Conservation (phyloP, 2,888 invertebrate genomes). For the Acronicta alni region DNA sequence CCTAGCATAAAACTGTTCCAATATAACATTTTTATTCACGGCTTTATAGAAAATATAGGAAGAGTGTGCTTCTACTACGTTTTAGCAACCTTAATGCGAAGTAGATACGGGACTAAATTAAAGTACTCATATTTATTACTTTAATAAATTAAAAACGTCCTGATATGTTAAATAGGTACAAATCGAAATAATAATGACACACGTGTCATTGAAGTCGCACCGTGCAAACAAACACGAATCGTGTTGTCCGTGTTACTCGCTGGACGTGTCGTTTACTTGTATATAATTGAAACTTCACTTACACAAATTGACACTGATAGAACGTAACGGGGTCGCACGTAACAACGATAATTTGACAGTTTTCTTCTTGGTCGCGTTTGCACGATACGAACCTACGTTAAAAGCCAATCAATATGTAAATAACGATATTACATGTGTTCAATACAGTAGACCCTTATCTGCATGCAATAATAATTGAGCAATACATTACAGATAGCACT, state of each 20-base stretch:
- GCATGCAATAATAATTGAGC: slow-evolving; percentile 65
- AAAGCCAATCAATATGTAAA: too few species aligned
- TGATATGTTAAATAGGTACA: slow-evolving; percentile 4
- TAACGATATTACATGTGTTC: slow-evolving; percentile 45
- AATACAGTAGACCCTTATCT: slow-evolving; percentile 59
- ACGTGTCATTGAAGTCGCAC: slow-evolving; percentile 22
- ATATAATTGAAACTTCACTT: slow-evolving; percentile 63
- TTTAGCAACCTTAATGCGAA: slow-evolving; percentile 14
- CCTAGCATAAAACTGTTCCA: slow-evolving; percentile 15
- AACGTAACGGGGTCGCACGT: slow-evolving; percentile 65
- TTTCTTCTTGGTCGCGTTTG: slow-evolving; percentile 57
- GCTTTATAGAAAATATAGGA: background rate
- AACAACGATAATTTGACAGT: slow-evolving; percentile 67
- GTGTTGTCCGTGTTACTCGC: slow-evolving; percentile 11
- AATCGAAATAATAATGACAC: slow-evolving; percentile 10
- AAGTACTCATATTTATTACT: slow-evolving; percentile 33
- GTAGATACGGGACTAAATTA: too few species aligned
- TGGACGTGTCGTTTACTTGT: slow-evolving; percentile 33
- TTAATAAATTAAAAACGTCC: slow-evolving; percentile 23
- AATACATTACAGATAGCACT: slow-evolving; percentile 56
- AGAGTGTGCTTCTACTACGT: slow-evolving; percentile 6
- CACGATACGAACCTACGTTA: background rate
- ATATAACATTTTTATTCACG: slow-evolving; percentile 15
- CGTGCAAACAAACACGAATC: slow-evolving; percentile 25
- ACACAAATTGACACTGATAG: slow-evolving; percentile 69